Conservation (phyloP, 2,113 vertebrate species). For the Pitta sordida region DNA sequence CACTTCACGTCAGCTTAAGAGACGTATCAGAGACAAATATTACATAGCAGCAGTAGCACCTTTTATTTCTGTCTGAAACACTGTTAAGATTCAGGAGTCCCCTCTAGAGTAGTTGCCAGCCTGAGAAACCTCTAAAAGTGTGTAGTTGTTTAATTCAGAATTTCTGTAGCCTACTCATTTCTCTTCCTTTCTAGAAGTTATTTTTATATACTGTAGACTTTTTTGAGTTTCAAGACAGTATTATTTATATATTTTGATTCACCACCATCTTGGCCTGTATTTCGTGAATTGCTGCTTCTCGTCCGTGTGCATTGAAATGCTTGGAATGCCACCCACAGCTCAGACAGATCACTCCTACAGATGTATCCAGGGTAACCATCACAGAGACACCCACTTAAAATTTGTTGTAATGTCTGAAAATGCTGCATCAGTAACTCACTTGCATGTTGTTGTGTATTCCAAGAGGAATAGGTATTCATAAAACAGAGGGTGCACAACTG, state of each 20-base stretch:
- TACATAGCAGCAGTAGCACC: not conserved
- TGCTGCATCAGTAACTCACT: not conserved
- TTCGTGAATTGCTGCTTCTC: not conserved
- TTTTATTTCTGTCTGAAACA: not conserved
- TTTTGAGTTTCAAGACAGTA: not conserved
- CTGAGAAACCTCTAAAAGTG: not conserved
- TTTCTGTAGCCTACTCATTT: not conserved
- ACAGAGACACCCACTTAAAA: not conserved
- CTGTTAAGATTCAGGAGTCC: not conserved
- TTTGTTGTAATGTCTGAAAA: not conserved
- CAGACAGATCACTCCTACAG: conserved; percentile 18
- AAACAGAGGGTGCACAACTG: not conserved
- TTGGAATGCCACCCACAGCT: conserved; percentile 36
- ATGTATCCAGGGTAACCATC: conserved; percentile 46
- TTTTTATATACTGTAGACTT: not conserved
- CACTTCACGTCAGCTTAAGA: not conserved
- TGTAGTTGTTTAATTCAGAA: not conserved
- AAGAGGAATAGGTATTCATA: not conserved
- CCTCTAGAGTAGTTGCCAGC: not conserved
- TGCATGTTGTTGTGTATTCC: not conserved
- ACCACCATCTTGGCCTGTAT: not conserved
- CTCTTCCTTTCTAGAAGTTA: not conserved
- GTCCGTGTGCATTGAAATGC: not conserved
- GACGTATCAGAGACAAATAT: not conserved
- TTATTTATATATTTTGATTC: not conserved